Percentiles rank a stretch among this genome's conserved stretches.
Evolutionary conservation across 2,113 vertebrate species (phyloP).

Genomic region (Collichthys lucidus): DNA sequence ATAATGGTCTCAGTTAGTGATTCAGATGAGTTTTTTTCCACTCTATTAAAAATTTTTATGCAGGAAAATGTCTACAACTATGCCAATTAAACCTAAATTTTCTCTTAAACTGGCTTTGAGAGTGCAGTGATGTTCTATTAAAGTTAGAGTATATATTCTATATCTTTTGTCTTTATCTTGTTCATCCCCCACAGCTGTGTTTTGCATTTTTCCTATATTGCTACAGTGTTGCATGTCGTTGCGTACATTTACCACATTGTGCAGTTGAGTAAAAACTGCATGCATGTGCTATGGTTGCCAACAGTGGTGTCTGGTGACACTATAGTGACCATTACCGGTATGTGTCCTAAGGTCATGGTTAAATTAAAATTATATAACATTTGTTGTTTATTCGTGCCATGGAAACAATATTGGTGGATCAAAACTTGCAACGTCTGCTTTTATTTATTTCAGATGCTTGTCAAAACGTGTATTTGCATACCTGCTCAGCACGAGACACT

Average conservation of each 20-base stretch:
- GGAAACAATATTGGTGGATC: neutral
- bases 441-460: conserved; percentile 22
- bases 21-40: neutral
- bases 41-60: conserved; percentile 1
- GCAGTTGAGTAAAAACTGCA: neutral
- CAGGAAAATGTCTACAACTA: conserved; percentile 5
- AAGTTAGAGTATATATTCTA: neutral
- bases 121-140: neutral
- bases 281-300: too few species aligned
- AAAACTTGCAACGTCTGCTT: conserved; percentile 18
- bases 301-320: too few species aligned
- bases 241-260: neutral
- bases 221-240: neutral
- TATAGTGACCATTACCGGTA: too few species aligned
- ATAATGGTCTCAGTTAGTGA: conserved; percentile 8
- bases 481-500: conserved; percentile 1
- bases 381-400: neutral
- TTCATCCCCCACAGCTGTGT: neutral
- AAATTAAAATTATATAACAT: neutral
- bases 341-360: too few species aligned
- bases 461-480: conserved; percentile 28
- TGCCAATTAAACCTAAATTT: neutral
- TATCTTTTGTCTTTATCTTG: neutral
- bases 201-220: neutral
- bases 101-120: conserved; percentile 2